phyloP scores from a whole-genome alignment of 1,140 invertebrate genomes.

The Drosophila obscura region DNA sequence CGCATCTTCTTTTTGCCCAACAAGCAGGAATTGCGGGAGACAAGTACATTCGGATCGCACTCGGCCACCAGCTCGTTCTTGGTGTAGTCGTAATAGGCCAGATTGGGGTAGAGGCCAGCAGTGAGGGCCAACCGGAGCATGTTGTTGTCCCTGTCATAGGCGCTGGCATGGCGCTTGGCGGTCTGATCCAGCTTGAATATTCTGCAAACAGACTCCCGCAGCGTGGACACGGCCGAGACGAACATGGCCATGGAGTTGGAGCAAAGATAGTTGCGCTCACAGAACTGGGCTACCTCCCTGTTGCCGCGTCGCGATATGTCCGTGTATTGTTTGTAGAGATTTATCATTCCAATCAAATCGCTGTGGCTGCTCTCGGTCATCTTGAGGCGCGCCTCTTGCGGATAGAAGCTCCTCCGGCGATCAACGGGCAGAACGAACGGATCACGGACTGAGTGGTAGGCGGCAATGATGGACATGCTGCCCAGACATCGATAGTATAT shows the following conservation, averaged over 20 bases:
- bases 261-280: constrained; percentile 49
- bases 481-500: constrained; percentile 96
- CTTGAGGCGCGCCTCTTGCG: constrained; percentile 86
- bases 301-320: background rate
- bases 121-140: constrained; percentile 94
- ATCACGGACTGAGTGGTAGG: constrained; percentile 93
- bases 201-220: constrained; percentile 41
- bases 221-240: constrained; percentile 49
- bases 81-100: constrained; percentile 85
- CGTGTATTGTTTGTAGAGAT: constrained; percentile 48
- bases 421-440: constrained; percentile 90
- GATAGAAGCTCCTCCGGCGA: constrained; percentile 85
- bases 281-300: constrained; percentile 22
- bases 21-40: constrained; percentile 48
- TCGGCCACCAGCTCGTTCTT: constrained; percentile 33
- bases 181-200: constrained; percentile 28
- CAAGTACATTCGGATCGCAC: constrained; percentile 27
- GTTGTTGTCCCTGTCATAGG: constrained; percentile 89
- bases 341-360: constrained; percentile 94
- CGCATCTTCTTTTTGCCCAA: background rate
- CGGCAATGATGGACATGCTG: constrained; percentile 96
- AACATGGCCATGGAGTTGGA: constrained; percentile 67
- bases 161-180: background rate
- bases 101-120: constrained; percentile 94
- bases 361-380: constrained; percentile 87